Conservation (phyloP, 2,797 vertebrate species). For the Gallirallus australis region DNA sequence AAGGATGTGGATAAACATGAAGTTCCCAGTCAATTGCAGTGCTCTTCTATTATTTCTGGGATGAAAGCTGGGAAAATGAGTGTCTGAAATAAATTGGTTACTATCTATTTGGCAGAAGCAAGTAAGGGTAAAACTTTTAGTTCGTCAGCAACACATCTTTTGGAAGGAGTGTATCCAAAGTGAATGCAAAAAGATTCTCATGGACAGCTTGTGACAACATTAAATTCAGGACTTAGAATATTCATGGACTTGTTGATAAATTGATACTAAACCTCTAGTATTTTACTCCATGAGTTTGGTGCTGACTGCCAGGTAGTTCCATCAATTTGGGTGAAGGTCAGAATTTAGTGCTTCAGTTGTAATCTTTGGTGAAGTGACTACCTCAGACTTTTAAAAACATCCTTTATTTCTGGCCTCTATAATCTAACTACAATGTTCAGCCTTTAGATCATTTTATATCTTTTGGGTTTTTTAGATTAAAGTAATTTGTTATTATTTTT, state of each 20-base stretch:
- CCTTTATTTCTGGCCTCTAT: neutral
- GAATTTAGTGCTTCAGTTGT: neutral
- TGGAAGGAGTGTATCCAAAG: neutral
- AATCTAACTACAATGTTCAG: neutral
- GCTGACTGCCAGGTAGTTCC: neutral
- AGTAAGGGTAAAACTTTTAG: neutral
- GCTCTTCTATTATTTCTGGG: neutral
- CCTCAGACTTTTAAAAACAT: neutral
- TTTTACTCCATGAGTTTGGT: neutral
- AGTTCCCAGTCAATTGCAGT: neutral
- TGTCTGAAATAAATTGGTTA: neutral
- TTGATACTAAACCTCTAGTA: neutral
- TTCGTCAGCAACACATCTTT: neutral
- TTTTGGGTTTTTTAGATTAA: neutral
- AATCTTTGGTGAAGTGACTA: neutral
- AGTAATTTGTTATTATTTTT: slow-evolving; percentile 10
- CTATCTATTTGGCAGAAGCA: neutral
- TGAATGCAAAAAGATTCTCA: neutral
- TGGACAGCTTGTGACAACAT: neutral
- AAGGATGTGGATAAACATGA: neutral
- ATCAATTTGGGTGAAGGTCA: neutral
- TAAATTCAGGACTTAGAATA: neutral
- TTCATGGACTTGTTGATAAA: neutral
- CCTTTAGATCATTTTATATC: neutral
- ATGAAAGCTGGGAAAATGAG: neutral